Evolutionary conservation across 1,140 invertebrate genomes (phyloP).

Genomic region (Drosophila kohkoa): DNA sequence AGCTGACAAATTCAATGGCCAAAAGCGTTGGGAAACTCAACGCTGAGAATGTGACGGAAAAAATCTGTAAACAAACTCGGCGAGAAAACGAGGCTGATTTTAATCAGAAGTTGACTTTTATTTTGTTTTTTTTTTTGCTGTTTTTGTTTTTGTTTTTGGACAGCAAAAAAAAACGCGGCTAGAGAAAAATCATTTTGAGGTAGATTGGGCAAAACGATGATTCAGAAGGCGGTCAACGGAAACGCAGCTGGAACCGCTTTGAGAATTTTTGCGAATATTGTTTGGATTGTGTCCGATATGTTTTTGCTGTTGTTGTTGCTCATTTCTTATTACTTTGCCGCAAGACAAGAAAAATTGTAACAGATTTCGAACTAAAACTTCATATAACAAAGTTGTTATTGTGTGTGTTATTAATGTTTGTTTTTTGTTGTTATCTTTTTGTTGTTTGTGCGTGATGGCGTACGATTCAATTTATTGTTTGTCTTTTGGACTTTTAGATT

Average conservation of each 20-base stretch:
- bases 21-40: conserved; percentile 65
- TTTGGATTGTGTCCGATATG: conserved; percentile 7
- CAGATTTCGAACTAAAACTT: conserved; percentile 30
- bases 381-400: conserved; percentile 33
- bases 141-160: background rate
- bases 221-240: conserved; percentile 72
- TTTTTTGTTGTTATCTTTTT: conserved; percentile 43
- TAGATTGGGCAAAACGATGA: conserved; percentile 40
- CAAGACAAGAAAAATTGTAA: conserved; percentile 33
- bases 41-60: conserved; percentile 73
- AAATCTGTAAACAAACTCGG: conserved; percentile 61
- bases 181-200: background rate
- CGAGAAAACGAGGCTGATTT: conserved; percentile 63
- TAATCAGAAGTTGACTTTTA: conserved; percentile 53
- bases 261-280: conserved; percentile 37
- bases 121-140: background rate
- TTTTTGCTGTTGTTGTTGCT: conserved; percentile 19
- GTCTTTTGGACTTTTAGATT: conserved; percentile 41
- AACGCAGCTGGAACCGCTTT: conserved; percentile 47
- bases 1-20: conserved; percentile 67
- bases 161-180: conserved; percentile 2
- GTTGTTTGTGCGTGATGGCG: conserved; percentile 37
- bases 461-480: conserved; percentile 52
- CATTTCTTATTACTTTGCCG: conserved; percentile 16
- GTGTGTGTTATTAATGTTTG: conserved; percentile 49